A percentile compares a stretch with the other conserved stretches of the same genome.
These are phyloP conservation scores for Rotaria socialis DNA, from an alignment of 2,888 invertebrate genomes.

Conservation along the genomic window DNA sequence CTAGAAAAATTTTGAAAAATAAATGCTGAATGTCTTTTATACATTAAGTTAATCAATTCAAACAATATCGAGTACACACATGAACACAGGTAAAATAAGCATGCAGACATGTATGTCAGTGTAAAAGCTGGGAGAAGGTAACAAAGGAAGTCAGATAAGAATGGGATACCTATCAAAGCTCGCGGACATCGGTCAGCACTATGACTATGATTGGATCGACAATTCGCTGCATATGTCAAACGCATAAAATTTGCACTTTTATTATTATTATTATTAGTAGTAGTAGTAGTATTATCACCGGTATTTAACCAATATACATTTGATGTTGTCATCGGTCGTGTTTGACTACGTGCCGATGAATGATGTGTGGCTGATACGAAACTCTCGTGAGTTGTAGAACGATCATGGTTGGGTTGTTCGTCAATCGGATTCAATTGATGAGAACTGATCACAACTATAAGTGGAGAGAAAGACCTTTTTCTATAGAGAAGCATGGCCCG, in stretches of 20 bases:
- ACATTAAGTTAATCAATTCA: too few relatives aligned
- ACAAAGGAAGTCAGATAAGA: background rate
- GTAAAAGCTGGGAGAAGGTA: background rate
- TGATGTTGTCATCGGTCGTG: background rate
- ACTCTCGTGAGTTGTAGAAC: background rate
- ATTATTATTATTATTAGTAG: background rate
- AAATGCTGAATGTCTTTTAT: too few relatives aligned
- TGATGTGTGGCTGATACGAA: background rate
- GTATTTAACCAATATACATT: slow-evolving; percentile 21
- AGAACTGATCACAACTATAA: slow-evolving; percentile 3
- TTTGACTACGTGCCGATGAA: slow-evolving; percentile 12
- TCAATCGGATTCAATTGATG: slow-evolving; percentile 23
- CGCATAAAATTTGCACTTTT: slow-evolving; percentile 25
- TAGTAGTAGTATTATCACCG: background rate
- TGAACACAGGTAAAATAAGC: too few relatives aligned
- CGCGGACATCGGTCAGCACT: slow-evolving; percentile 27
- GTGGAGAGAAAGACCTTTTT: background rate
- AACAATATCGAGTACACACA: too few relatives aligned
- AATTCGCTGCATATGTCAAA: background rate
- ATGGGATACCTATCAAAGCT: background rate
- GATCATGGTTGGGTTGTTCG: background rate
- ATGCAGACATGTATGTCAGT: background rate
- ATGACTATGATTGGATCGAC: background rate
- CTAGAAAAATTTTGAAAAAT: slow-evolving; percentile 1
- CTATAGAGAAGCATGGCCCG: background rate